Evolutionary conservation across 1,140 invertebrate species (phyloP).

Genomic region (Cephus cinctus): DNA sequence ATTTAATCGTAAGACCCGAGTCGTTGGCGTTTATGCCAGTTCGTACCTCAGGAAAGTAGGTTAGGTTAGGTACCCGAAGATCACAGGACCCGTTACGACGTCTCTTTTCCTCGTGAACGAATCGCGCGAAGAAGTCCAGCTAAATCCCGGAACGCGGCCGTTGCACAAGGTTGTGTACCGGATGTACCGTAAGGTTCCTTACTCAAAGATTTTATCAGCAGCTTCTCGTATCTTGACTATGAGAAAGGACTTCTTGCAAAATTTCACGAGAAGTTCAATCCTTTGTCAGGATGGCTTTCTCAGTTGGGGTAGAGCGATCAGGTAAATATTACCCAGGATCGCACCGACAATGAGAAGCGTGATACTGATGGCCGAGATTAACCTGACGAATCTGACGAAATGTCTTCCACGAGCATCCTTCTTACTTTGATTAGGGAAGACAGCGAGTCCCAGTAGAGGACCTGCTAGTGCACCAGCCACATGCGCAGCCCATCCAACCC

Average conservation of each 20-base stretch:
- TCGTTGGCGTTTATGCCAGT: too few species aligned
- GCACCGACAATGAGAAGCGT: conserved; percentile 47
- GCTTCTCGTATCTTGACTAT: conserved; percentile 50
- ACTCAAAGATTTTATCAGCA: conserved; percentile 47
- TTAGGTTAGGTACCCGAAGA: too few species aligned
- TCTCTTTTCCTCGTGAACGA: too few species aligned
- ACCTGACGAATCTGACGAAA: conserved; percentile 48
- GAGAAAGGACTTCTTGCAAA: conserved; percentile 49
- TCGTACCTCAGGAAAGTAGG: too few species aligned
- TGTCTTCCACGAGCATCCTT: conserved; percentile 45
- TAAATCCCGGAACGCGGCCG: too few species aligned
- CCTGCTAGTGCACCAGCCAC: conserved; percentile 77
- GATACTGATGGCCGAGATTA: conserved; percentile 44
- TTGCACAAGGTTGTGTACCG: too few species aligned
- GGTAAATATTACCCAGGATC: conserved; percentile 49
- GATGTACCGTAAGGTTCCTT: too few species aligned
- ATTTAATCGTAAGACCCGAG: too few species aligned
- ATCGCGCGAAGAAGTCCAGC: too few species aligned
- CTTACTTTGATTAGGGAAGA: conserved; percentile 61
- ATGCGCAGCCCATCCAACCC: conserved; percentile 78
- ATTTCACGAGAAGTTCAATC: conserved; percentile 47
- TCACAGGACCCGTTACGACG: not conserved
- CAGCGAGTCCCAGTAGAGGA: conserved; percentile 74
- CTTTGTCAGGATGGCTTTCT: conserved; percentile 49
- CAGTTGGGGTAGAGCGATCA: conserved; percentile 47